Evolutionary conservation across 2,113 vertebrate genomes (phyloP), one percentile per base, ranked within the genome.

Genomic region (Recurvirostra avosetta): DNA sequence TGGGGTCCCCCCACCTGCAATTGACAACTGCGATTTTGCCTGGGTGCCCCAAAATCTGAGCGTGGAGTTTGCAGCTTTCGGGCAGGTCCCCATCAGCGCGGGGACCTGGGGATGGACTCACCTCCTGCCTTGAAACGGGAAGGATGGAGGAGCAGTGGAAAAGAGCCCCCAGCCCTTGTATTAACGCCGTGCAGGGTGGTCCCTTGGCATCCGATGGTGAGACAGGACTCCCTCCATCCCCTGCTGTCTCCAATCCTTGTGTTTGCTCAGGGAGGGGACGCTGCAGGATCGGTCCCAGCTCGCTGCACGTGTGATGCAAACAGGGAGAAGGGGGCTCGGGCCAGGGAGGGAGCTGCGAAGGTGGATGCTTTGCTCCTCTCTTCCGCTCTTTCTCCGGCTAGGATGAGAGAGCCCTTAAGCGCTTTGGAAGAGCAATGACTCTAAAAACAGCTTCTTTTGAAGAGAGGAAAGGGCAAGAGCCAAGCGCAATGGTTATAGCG

Each of bases 261-360:
- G 29, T 23, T 63, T 70, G 63, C 67, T 50, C 25, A 12, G 52
- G 72, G 26, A 38, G 12, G n/a, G 25, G 38, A 32, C 3, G 4
- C 45, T 36, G 7, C 30, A 34, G 50, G 36, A 26, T 11, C 11
- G 5, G 8, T 41, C 74, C 71, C 58, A 59, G 8, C 66, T 59
- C 1, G 0, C 11, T 17, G 41, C 59, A 50, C 0, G 0, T 11
- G 38, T 5, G 67, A 61, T 22, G 12, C 9, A 50, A 25, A 50
- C 11, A 2, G 67, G 29, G 15, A 36, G 32, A 14, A 36, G 22
- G 43, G 29, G 8, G 11, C 19, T 65, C 14, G 4, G 12, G 29
- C 40, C 41, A 26, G 27, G 49, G 26, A 75, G 15, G 12, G n/a
- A 43, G 43, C 11, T 20, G 15, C 17, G 2, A 10, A 78, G 10